Evolutionary conservation across 2,888 invertebrate species (phyloP).

Genomic region (Nomada flava): DNA sequence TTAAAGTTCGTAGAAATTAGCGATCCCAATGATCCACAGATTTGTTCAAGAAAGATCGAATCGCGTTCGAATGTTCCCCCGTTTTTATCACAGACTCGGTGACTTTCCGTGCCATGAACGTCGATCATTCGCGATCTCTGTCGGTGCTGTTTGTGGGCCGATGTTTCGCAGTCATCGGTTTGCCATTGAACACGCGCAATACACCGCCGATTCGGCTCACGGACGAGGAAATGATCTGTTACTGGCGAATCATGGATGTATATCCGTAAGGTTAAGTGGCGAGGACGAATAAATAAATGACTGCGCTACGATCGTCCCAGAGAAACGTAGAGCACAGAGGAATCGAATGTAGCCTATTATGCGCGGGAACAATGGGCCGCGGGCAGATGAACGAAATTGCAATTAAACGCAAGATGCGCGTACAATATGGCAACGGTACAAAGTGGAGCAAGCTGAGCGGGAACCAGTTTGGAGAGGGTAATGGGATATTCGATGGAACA

Average conservation of each 20-base stretch:
- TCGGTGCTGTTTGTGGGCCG: background rate
- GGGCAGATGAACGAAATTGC: slow-evolving; percentile 31
- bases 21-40: too few relatives aligned
- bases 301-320: background rate
- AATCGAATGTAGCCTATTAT: slow-evolving; percentile 23
- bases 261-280: slow-evolving; percentile 51
- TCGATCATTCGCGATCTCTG: background rate
- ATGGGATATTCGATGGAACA: slow-evolving; percentile 34
- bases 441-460: slow-evolving; percentile 25
- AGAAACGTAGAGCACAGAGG: slow-evolving; percentile 1
- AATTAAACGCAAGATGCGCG: slow-evolving; percentile 47
- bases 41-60: too few relatives aligned
- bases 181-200: slow-evolving; percentile 45
- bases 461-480: slow-evolving; percentile 6
- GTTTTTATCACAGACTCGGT: background rate
- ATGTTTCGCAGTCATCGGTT: slow-evolving; percentile 54
- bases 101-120: background rate
- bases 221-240: slow-evolving; percentile 44
- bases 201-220: slow-evolving; percentile 19
- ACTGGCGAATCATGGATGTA: slow-evolving; percentile 38
- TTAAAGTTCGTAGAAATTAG: background rate
- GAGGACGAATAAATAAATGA: slow-evolving; percentile 55
- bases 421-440: slow-evolving; percentile 26
- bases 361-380: slow-evolving; percentile 18
- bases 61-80: too few relatives aligned